Evolutionary conservation across 2,888 invertebrate species (phyloP).

Genomic region (Teinopalpus imperialis): DNA sequence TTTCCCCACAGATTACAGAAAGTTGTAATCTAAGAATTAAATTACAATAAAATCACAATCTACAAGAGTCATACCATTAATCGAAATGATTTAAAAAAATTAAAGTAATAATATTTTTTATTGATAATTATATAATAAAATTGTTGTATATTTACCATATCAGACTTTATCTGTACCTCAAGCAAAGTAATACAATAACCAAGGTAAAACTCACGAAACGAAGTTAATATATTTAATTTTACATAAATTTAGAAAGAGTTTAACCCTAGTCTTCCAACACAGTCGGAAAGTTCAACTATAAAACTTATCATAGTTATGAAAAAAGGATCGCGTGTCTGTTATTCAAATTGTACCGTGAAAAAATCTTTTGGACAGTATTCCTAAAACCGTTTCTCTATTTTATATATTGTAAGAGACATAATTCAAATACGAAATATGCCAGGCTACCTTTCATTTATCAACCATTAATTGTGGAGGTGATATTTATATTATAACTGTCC

Average conservation of each 20-base stretch:
- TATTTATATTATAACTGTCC: constrained; percentile 38
- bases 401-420: too few species aligned
- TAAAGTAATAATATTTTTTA: too few species aligned
- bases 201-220: not conserved
- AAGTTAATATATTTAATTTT: constrained; percentile 6
- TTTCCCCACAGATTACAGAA: too few species aligned
- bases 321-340: constrained; percentile 22
- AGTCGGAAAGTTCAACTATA: constrained; percentile 16
- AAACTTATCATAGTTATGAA: constrained; percentile 21
- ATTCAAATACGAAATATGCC: too few species aligned
- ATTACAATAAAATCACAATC: too few species aligned
- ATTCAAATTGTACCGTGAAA: constrained; percentile 6
- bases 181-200: not conserved
- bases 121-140: too few species aligned
- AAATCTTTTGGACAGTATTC: not conserved
- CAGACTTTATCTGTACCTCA: not conserved
- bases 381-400: constrained; percentile 4
- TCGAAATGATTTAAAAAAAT: too few species aligned
- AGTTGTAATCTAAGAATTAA: too few species aligned
- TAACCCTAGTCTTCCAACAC: constrained; percentile 6
- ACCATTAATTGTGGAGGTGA: too few species aligned
- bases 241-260: constrained; percentile 12
- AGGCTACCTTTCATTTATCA: too few species aligned
- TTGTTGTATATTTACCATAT: too few species aligned
- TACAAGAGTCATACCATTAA: too few species aligned